phyloP scores from a whole-genome alignment of 2,113 vertebrate species.

The Corythornis cristatus region DNA sequence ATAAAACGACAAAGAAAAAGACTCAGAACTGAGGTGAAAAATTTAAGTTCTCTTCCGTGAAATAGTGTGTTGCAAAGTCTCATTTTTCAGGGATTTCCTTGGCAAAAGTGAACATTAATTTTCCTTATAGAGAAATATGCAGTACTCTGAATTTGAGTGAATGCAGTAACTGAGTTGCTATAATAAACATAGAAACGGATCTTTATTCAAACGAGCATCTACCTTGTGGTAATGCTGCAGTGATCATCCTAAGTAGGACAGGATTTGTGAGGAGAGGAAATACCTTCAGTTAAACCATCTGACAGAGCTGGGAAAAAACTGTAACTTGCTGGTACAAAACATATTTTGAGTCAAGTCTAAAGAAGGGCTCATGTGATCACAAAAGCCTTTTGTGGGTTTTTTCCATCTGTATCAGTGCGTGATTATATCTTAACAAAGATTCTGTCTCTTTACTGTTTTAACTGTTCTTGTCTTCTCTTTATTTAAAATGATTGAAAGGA shows the following conservation, averaged over 20 bases:
- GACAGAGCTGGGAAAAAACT: constrained; percentile 7
- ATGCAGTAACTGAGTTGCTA: neutral
- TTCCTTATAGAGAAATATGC: neutral
- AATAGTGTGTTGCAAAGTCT: neutral
- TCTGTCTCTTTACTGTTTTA: neutral
- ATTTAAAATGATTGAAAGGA: neutral
- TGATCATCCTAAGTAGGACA: neutral
- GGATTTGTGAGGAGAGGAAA: constrained; percentile 24
- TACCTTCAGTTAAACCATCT: constrained; percentile 1
- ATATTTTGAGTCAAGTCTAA: neutral
- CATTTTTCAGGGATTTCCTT: neutral
- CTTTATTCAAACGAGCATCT: neutral
- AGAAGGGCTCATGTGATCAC: neutral
- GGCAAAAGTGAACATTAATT: neutral
- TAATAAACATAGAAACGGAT: neutral
- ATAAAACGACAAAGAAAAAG: neutral
- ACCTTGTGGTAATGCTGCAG: neutral
- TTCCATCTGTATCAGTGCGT: neutral
- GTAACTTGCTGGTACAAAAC: neutral
- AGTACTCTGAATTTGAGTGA: neutral
- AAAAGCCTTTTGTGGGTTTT: neutral
- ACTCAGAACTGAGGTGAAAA: neutral
- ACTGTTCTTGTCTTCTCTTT: neutral
- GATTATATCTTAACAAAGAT: neutral
- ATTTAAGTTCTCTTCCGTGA: neutral